A percentile compares a stretch with the other conserved stretches of the same genome.
phyloP scores from a whole-genome alignment of 2,888 invertebrate species.

The Lasioglossum villosulum region DNA sequence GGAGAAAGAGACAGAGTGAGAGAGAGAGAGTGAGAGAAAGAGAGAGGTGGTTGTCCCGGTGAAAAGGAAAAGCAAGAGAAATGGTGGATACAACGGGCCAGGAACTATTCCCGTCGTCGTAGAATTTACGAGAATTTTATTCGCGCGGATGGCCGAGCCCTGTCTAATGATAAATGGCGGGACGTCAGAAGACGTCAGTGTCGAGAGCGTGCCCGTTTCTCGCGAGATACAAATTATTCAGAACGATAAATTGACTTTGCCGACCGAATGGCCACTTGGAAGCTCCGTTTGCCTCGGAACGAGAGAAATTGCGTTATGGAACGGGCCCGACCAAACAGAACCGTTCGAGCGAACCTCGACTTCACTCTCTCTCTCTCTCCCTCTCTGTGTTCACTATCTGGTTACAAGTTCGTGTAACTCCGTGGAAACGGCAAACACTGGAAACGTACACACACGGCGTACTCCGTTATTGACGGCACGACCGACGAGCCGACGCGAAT shows the following conservation, averaged over 20 bases:
- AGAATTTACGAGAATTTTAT: constrained; percentile 18
- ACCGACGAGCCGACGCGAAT: not conserved
- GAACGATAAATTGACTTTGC: constrained; percentile 19
- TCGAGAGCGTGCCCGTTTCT: not conserved
- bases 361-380: not conserved
- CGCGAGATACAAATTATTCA: constrained; percentile 13
- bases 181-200: not conserved
- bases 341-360: not conserved
- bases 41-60: not conserved
- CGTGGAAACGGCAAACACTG: constrained; percentile 4
- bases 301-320: constrained; percentile 14
- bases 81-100: not conserved
- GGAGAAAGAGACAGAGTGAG: not conserved
- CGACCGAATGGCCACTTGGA: constrained; percentile 17
- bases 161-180: constrained; percentile 12
- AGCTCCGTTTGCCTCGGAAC: constrained; percentile 12
- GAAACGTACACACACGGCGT: constrained; percentile 2
- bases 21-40: not conserved
- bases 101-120: not conserved
- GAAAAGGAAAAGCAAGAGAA: not conserved
- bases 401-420: constrained; percentile 13
- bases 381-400: not conserved
- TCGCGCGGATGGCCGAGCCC: not conserved
- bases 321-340: constrained; percentile 4
- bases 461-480: constrained; percentile 3